Base-by-base conservation (phyloP, 2,113 vertebrate species). In the Melanocharis versteri region DNA sequence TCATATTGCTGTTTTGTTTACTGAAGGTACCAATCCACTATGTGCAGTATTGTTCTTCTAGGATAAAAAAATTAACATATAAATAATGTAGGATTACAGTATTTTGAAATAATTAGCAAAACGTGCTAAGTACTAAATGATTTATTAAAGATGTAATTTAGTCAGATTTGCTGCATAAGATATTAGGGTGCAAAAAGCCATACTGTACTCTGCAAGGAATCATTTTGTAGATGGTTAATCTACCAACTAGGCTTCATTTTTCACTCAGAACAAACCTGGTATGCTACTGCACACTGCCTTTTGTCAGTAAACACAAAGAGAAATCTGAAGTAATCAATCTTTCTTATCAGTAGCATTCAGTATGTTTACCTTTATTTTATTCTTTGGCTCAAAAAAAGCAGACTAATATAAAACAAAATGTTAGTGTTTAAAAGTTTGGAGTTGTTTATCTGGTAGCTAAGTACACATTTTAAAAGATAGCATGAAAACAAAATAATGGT, bases 281-380 rank as follows among this genome's bases (percentile, higher is more conserved):
- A 65, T 87, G 78, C 89, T 94, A 37, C 81, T 91, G 86, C 93
- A 58, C 42, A 54, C 89, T 93, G 88, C 91, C 95, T 98, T 98
- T 98, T 98, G 97, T 97, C 96, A 94, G 97, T 95, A 98, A 97
- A 97, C 96, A 98, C 97, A 97, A 98, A 98, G 97, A 96, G 94
- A 96, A 96, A 97, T 97, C 96, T 97, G 97, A 98, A 98, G 95
- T 96, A 96, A 98, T 98, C 97, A 96, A 94, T 98, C 97, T 98
- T 96, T 96, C 97, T 97, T 98, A 98, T 98, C 98, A 97, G 75
- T 97, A 97, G 69, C 86, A 88, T 96, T 97, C 97, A 96, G 95
- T 87, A 88, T 94, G 95, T 97, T 96, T 97, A 92, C 96, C 92
- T 96, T 91, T 88, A 78, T 77, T 97, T 97, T 96, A 83, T 95